These are phyloP conservation scores for Enchytraeus crypticus DNA, from an alignment of 2,888 invertebrate genomes.

Conservation along the genomic window DNA sequence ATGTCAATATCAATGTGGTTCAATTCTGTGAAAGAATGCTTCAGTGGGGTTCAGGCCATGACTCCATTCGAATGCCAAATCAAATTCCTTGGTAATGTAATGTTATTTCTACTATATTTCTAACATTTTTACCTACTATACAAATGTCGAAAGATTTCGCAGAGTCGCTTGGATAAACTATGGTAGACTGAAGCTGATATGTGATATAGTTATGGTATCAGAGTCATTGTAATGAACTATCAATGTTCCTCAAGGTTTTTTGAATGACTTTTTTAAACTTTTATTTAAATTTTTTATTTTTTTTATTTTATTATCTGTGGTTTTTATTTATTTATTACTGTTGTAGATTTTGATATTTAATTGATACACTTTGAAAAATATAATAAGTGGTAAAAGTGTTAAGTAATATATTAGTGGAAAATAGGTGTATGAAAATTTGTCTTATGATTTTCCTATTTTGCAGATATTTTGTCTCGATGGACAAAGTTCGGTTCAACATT, in stretches of 20 bases:
- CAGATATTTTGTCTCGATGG: conserved; percentile 86
- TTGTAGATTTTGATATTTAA: background rate
- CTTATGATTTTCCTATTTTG: conserved; percentile 32
- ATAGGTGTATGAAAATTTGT: no score
- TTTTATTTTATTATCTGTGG: background rate
- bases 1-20: conserved; percentile 85
- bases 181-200: no score
- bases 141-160: background rate
- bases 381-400: no score
- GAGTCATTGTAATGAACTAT: no score
- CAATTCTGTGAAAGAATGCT: conserved; percentile 65
- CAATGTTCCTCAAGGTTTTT: no score
- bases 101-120: background rate
- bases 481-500: conserved; percentile 93
- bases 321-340: background rate
- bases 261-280: no score
- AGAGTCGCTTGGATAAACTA: no score
- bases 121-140: background rate
- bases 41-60: conserved; percentile 64
- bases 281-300: background rate
- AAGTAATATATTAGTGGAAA: no score
- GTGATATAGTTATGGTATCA: no score
- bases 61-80: conserved; percentile 7
- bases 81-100: conserved; percentile 6
- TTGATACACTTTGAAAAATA: background rate